phyloP scores from a whole-genome alignment of 2,113 vertebrate genomes.

The Nyctereutes procyonoides region DNA sequence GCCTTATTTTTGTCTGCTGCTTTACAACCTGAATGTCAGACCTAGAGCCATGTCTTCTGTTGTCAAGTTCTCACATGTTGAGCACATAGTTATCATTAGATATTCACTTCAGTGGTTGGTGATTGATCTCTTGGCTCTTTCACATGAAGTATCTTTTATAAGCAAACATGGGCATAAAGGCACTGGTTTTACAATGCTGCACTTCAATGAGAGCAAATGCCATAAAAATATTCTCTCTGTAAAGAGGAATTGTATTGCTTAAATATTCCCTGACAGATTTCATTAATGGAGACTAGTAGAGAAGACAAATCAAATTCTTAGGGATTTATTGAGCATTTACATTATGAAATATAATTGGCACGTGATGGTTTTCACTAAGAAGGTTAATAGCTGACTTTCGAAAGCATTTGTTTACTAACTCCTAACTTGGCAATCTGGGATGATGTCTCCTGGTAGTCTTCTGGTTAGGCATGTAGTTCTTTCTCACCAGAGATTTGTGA shows the following conservation, averaged over 20 bases:
- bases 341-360: not conserved
- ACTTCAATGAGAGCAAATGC: not conserved
- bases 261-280: slow-evolving; percentile 43
- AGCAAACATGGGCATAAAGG: not conserved
- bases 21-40: not conserved
- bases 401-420: not conserved
- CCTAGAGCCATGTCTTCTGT: not conserved
- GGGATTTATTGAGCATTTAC: not conserved
- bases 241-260: not conserved
- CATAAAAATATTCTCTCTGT: not conserved
- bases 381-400: not conserved
- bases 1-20: slow-evolving; percentile 37
- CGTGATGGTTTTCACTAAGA: not conserved
- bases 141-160: not conserved
- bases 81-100: not conserved
- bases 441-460: not conserved
- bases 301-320: not conserved
- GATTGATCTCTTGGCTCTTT: not conserved
- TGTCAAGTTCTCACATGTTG: not conserved
- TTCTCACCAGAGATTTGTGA: not conserved
- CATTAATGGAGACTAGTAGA: not conserved
- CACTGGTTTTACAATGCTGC: not conserved
- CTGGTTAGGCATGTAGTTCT: not conserved
- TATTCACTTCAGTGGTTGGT: not conserved
- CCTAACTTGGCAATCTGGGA: not conserved